Evolutionary conservation across 2,888 invertebrate genomes (phyloP), one percentile per base, ranked within the genome.

Genomic region (Sinohyriopsis cumingii): DNA sequence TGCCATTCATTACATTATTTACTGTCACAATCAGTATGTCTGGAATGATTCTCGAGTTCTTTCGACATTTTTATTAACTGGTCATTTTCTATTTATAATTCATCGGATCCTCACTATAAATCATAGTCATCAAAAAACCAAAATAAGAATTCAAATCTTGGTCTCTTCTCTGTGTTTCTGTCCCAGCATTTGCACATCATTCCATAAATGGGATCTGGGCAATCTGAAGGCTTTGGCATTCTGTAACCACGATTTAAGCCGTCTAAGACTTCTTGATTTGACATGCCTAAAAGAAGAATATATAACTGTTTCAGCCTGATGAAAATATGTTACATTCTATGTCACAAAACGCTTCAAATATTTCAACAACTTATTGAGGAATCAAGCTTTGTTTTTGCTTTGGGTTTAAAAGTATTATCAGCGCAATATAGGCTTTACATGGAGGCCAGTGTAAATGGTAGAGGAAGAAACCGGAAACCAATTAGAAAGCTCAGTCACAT

Each of bases 111-210:
- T 61, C 5, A 28, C n/a, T 28, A 28, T 2, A 28, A 28, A 28
- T 4, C 2, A 92, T 97, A 99, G 85, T 96, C 95, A 91, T 99
- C 98, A 91, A 98, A 97, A 91, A 97, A 98, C 63, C 73, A 77
- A 74, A 81, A 84, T 20, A 86, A 81, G 91, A 96, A 97, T 91
- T 98, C 98, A 91, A 99, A 99, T 0, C 98, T 99, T 55, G 99
- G 99, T 88, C 99, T 92, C 88, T 96, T 95, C 86, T 98, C 97
- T 0, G 98, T 95, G 81, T 94, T 94, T 65, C 82, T 81, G 71
- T 98, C 97, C 99, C 99, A 99, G 90, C 97, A 98, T 86, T 96
- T 95, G 65, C 98, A 91, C 95, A 98, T 96, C 82, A 96, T 89
- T 87, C 95, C 93, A 91, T 98, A 98, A 76, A 98, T 96, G 85